Evolutionary conservation across 2,888 invertebrate species (phyloP), one percentile per base, ranked within the genome.

Genomic region (Nemurella pictetii): DNA sequence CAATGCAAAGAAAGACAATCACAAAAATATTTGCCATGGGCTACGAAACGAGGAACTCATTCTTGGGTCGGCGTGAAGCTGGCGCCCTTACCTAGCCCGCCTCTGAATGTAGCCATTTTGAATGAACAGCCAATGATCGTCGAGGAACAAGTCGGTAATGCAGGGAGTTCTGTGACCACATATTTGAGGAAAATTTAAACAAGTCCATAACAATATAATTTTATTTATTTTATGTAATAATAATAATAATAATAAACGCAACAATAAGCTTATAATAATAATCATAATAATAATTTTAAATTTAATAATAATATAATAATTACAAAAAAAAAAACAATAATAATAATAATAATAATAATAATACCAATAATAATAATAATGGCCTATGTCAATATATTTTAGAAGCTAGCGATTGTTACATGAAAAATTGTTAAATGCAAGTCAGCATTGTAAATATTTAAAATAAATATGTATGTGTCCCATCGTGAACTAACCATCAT

Each of bases 201-300:
- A 78, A 20, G n/a, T n/a, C n/a, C 20, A 35, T 80, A 80, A 80
- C 80, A 80, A 80, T 80, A 80, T 80, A 80, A 80, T 80, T 80
- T 80, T 80, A 80, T 80, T 80, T 80, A 80, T 80, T 80, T 80
- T 80, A 75, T 27, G 30, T 80, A 80, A 80, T 80, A 80, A 77
- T 77, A 74, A 74, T 80, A 80, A 80, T 32, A 27, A 80, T 80
- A 29, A 78, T 78, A 30, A 55, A 55, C 55, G 55, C 55, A 55
- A 55, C 55, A 12, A 20, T 55, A 55, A 55, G 55, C 20, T 55
- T 12, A 20, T 78, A 78, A 78, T 78, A 78, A 75, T 75, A 75
- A 75, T n/a, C 27, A 75, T 75, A 75, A 78, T 78, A 78, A 78
- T 78, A 4, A 55, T n/a, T n/a, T n/a, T n/a, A n/a, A n/a, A n/a